Evolutionary conservation across 2,113 vertebrate species (phyloP), one percentile per base, ranked within the genome.

Genomic region (Pardalotus punctatus): DNA sequence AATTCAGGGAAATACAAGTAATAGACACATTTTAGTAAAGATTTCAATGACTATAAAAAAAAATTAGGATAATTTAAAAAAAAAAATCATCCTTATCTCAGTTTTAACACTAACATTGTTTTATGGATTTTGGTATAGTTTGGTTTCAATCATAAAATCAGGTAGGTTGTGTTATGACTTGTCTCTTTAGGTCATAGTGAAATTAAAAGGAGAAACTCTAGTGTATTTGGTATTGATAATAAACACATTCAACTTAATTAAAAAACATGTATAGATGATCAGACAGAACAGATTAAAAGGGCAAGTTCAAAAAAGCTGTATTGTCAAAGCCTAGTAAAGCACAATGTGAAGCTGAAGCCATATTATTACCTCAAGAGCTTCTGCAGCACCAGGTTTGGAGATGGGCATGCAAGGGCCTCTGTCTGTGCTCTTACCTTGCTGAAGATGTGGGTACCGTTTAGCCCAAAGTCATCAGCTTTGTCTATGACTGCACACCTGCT

Each of bases 391-490:
- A 57, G 42, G 8, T 66, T 78, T 5, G 1, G 60, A 70, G n/a
- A 24, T 0, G 2, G 5, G 7, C 6, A 1, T 62, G 36, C 0
- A 5, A 21, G 19, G 21, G 1, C 18, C 21, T 60, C 42, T 78
- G 53, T 40, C 62, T 1, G 1, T 31, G 25, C 12, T 33, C 31
- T 43, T 33, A 5, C 1, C 8, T 47, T 2, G 2, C 29, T 13
- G 28, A 35, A 67, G 38, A 81, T 64, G 36, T 51, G 50, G 4
- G 9, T 69, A 3, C 54, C 19, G 33, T 43, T 58, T 60, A 1
- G 1, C 19, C 42, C 16, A 42, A 43, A 81, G 27, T 62, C 78
- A 15, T 0, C 2, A 36, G 12, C 38, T 42, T 80, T 40, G 42
- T 67, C 20, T 53, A 2, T 5, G 27, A 33, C 50, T 45, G 24